These are phyloP conservation scores for Nothocercus nigrocapillus DNA, from an alignment of 2,113 vertebrate genomes.

Conservation along the genomic window DNA sequence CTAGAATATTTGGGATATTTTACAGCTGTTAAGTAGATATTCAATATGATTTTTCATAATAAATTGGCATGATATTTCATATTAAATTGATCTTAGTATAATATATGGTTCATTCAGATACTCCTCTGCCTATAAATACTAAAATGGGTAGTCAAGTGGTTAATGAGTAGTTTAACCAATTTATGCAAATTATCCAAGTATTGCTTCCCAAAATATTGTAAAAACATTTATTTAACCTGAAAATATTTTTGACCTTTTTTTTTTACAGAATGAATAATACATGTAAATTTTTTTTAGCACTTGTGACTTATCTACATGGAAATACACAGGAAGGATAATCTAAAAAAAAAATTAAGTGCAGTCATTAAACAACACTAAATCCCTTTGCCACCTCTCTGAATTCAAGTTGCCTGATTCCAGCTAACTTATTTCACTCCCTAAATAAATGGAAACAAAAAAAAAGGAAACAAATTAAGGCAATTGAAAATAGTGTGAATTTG, in stretches of 20 bases:
- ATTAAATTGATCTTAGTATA: not conserved
- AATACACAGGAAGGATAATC: not conserved
- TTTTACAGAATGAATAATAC: not conserved
- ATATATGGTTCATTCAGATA: not conserved
- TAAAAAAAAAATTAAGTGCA: not conserved
- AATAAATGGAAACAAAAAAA: not conserved
- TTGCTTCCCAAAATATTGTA: not conserved
- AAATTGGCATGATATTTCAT: not conserved
- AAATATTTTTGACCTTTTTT: not conserved
- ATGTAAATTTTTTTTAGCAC: not conserved
- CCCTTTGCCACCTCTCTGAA: not conserved
- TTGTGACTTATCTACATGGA: not conserved
- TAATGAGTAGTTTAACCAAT: not conserved
- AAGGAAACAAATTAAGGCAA: not conserved
- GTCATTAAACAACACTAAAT: not conserved
- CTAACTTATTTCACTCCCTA: not conserved
- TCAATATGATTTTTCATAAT: not conserved
- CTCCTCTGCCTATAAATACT: not conserved
- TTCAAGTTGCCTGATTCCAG: not conserved
- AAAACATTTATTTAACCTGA: not conserved
- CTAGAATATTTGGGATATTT: not conserved
- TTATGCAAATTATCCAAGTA: not conserved
- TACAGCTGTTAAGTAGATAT: not conserved
- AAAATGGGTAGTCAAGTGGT: not conserved
- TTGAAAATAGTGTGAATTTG: too few species aligned